Conservation (phyloP, 1,140 invertebrate species). For the Drosophila nebulosa region DNA sequence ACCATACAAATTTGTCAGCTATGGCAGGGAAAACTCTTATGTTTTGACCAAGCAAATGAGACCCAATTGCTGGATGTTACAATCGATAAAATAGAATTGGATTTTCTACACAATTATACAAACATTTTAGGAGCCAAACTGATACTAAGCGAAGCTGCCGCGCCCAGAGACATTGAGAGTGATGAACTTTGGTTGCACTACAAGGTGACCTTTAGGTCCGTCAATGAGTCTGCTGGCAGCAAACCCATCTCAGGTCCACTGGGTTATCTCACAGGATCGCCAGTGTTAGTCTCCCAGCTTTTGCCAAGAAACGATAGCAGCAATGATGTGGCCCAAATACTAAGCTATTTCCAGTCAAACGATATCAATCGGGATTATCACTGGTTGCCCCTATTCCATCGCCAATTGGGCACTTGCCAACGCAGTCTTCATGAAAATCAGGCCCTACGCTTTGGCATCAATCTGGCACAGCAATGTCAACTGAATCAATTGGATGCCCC, state of each 20-base stretch:
- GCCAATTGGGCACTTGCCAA: slow-evolving; percentile 20
- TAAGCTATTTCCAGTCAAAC: slow-evolving; percentile 46
- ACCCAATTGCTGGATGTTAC: slow-evolving; percentile 23
- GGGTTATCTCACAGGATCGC: slow-evolving; percentile 58
- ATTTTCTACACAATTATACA: slow-evolving; percentile 56
- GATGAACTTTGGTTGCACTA: slow-evolving; percentile 39
- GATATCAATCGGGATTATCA: slow-evolving; percentile 10
- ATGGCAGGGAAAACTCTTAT: background rate
- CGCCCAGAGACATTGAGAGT: background rate
- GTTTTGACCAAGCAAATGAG: slow-evolving; percentile 26
- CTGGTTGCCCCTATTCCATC: slow-evolving; percentile 40
- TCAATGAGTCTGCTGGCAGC: background rate
- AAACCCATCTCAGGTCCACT: slow-evolving; percentile 60
- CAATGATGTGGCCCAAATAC: background rate
- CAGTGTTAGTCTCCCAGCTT: slow-evolving; percentile 45
- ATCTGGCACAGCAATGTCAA: slow-evolving; percentile 50
- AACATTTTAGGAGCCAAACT: slow-evolving; percentile 37
- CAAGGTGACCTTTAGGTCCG: slow-evolving; percentile 12
- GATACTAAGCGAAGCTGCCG: slow-evolving; percentile 11
- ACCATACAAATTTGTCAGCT: slow-evolving; percentile 41
- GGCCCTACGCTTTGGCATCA: slow-evolving; percentile 51
- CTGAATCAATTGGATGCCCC: slow-evolving; percentile 20
- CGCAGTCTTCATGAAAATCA: background rate
- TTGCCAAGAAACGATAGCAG: slow-evolving; percentile 34
- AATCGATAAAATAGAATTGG: slow-evolving; percentile 35